These are phyloP conservation scores for Oreocharis arfaki DNA, from an alignment of 2,113 vertebrate species.

Conservation along the genomic window DNA sequence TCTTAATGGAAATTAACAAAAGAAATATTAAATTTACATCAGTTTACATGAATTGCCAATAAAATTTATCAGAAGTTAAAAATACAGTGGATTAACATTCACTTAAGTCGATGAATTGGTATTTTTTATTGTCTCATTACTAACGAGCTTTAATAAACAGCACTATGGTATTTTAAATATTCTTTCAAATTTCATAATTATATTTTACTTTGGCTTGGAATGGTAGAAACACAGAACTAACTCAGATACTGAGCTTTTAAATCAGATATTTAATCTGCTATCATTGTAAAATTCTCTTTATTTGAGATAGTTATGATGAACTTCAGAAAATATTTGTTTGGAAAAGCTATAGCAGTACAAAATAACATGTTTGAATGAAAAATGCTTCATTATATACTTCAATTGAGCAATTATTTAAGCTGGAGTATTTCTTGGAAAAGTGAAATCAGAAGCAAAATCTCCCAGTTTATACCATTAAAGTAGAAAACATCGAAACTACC, in stretches of 20 bases:
- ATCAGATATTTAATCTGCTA: neutral
- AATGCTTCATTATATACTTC: neutral
- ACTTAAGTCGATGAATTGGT: neutral
- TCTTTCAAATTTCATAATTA: neutral
- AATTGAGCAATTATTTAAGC: neutral
- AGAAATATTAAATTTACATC: neutral
- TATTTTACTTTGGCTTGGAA: neutral
- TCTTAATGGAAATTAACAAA: neutral
- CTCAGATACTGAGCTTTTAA: neutral
- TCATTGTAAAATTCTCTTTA: neutral
- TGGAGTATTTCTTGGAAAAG: neutral
- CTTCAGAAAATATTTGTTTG: neutral
- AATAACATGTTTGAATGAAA: neutral
- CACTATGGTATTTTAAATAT: neutral
- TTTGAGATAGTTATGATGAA: neutral
- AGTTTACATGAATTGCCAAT: neutral
- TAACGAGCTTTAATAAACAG: neutral
- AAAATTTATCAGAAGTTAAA: neutral
- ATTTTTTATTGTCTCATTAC: neutral
- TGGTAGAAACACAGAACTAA: neutral
- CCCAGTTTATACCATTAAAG: neutral
- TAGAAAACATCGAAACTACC: neutral
- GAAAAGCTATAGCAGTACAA: neutral
- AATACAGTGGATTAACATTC: neutral
- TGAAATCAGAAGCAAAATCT: neutral